phyloP scores from a whole-genome alignment of 1,140 invertebrate species.

The Globodera rostochiensis region DNA sequence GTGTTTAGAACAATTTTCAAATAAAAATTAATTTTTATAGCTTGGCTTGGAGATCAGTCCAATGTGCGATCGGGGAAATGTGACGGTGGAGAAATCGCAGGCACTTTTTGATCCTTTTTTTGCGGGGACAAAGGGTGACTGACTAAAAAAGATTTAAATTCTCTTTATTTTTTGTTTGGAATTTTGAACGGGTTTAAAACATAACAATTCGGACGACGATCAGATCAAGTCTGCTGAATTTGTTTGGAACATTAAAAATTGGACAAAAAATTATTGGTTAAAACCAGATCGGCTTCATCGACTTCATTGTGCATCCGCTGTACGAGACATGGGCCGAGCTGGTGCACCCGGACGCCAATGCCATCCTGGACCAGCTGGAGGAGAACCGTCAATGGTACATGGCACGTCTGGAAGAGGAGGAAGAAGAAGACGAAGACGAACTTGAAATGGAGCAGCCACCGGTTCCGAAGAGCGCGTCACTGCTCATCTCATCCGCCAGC shows the following conservation, averaged over 20 bases:
- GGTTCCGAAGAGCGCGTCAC: conserved; percentile 3
- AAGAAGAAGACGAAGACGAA: neutral
- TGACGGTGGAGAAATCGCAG: conserved; percentile 95
- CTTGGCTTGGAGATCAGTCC: conserved; percentile 84
- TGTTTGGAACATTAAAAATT: too few species aligned
- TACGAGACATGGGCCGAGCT: conserved; percentile 99
- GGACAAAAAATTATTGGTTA: too few species aligned
- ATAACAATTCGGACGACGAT: too few species aligned
- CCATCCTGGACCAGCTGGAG: conserved; percentile 93
- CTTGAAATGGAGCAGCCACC: conserved; percentile 4
- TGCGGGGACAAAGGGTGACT: conserved; percentile 8
- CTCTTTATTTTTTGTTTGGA: conserved; percentile 42
- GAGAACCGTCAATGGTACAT: conserved; percentile 95
- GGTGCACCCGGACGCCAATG: conserved; percentile 95
- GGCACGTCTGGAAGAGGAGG: conserved; percentile 48
- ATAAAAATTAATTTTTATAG: conserved; percentile 14
- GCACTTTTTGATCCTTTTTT: conserved; percentile 65
- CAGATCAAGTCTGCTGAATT: too few species aligned
- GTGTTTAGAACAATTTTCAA: too few species aligned
- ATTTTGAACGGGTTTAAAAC: too few species aligned
- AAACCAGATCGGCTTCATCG: conserved; percentile 89
- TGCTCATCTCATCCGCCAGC: neutral
- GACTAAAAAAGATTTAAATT: neutral
- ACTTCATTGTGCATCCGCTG: conserved; percentile 97
- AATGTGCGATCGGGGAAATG: conserved; percentile 92